Base-by-base conservation (phyloP, 2,113 vertebrate genomes). In the Diadophis punctatus region DNA sequence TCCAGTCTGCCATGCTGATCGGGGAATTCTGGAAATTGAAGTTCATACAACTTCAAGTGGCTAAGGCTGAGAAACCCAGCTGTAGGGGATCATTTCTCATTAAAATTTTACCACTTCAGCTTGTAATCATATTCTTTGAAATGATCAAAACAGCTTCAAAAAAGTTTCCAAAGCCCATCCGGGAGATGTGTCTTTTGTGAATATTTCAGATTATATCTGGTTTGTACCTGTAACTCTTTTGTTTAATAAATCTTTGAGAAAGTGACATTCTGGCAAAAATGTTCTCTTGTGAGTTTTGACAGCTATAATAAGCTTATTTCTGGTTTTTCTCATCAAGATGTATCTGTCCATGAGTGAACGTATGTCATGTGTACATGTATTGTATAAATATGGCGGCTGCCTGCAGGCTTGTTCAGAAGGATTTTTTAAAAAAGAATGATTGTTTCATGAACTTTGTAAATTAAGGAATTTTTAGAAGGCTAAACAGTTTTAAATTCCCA, bases 391-490 rank as follows among this genome's bases (percentile, higher is more conserved):
- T n/a, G 63, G 48, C 7, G 46, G 56, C 39, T 0, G 0, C 58
- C 91, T 80, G 16, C 14, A 63, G 20, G 11, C 39, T 11, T 51
- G 6, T 49, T 89, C 63, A 4, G 1, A 34, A 2, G n/a, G 9
- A 3, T 88, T 34, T 68, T 88, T 43, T 0, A 16, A 63, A 63
- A 55, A 88, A 55, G 30, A 91, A 90, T n/a, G 30, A 12, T 89
- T 95, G 90, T 60, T 90, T 91, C 92, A 86, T 90, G 87, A 58
- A 80, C 86, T 74, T 58, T 68, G 39, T 63, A 86, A 92, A 46
- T 93, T 95, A 90, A 91, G 87, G 11, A 93, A 89, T 95, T 93
- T 80, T 84, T 91, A 93, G 94, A 96, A 96, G 43, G 90, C 88
- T 90, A 95, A 86, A 30, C 11, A 80, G 74, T 88, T 86, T 90